Base-by-base conservation (phyloP, 2,113 vertebrate species). In the Solea solea region DNA sequence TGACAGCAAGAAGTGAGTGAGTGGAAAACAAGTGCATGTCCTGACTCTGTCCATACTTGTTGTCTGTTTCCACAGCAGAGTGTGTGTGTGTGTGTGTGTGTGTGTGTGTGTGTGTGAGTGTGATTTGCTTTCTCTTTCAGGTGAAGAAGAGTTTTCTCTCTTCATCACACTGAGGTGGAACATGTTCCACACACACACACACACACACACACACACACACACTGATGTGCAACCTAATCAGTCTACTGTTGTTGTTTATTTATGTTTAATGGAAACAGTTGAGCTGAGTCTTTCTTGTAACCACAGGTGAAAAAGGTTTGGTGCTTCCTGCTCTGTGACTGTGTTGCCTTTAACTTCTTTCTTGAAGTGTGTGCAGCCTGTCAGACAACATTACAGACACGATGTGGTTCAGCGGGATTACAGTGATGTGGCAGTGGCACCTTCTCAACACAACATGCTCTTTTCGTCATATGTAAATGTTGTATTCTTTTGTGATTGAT, bases 1-100 rank as follows among this genome's bases (percentile, higher is more conserved):
- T 85, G 90, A 90, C 69, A 41, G 27, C 46, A 84, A 84, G 72
- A 83, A 80, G 93, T 94, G 76, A 93, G 93, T 91, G 8, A 58
- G 5, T 8, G 1, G 11, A 4, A 16, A 25, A 39, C 25, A 13
- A 16, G 44, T 64, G 50, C 67, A n/a, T 1, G 67, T 64, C 50
- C 53, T 0, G 42, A 8, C 9, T 2, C 34, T 64, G 80, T 75
- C 67, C 2, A n/a, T 48, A 21, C 59, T 13, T 66, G 52, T 13
- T 66, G 52, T 54, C 52, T 54, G 21, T 12, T 27, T 3, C 11
- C 45, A 9, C 25, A 6, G 14, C 56, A 53, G 58, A 1, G 27
- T 12, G 16, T 27, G 9, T 13, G 49, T 45, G 13, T 41, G 8
- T 7, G 11, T 12, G 8, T 9, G 8, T 1, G 44, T 45, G 9